A percentile compares a stretch with the other conserved stretches of the same genome.
Evolutionary conservation across 35 echinoderm and acorn worm genomes (phyloP).

Genomic region (Patiria miniata): DNA sequence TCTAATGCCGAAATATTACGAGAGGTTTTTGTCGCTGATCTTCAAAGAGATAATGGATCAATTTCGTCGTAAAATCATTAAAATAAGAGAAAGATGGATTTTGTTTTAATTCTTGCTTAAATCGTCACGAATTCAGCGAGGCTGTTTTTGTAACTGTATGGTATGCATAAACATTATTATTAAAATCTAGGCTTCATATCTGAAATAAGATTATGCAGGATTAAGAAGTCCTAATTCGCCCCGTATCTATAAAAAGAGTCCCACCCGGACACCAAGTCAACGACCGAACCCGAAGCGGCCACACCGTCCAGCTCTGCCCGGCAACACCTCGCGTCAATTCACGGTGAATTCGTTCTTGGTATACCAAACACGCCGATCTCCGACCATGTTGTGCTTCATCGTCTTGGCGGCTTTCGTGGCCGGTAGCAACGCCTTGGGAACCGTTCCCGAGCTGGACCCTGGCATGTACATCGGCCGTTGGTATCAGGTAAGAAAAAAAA

Average conservation of each 20-base stretch:
- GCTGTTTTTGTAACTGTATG: not conserved
- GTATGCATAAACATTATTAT: not conserved
- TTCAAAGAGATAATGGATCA: no score
- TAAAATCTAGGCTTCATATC: not conserved
- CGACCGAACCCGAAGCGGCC: not conserved
- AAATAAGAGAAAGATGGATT: no score
- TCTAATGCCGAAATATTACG: no score
- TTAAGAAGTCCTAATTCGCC: not conserved
- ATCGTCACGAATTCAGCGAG: no score
- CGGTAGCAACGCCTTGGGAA: constrained; percentile 35
- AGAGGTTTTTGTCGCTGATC: no score
- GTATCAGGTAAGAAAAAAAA: constrained; percentile 65
- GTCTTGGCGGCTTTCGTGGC: not conserved
- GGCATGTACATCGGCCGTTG: constrained; percentile 66
- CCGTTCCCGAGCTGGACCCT: constrained; percentile 51
- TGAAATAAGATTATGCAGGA: constrained; percentile 9
- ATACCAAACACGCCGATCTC: not conserved
- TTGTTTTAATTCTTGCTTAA: no score
- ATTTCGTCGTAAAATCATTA: no score
- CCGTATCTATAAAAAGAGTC: not conserved
- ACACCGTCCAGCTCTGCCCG: no score
- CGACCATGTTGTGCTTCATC: not conserved
- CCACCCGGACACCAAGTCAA: not conserved
- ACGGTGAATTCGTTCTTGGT: no score
- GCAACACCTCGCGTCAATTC: not conserved